Conservation (phyloP, 1,140 invertebrate genomes). For the Bombus picipes region DNA sequence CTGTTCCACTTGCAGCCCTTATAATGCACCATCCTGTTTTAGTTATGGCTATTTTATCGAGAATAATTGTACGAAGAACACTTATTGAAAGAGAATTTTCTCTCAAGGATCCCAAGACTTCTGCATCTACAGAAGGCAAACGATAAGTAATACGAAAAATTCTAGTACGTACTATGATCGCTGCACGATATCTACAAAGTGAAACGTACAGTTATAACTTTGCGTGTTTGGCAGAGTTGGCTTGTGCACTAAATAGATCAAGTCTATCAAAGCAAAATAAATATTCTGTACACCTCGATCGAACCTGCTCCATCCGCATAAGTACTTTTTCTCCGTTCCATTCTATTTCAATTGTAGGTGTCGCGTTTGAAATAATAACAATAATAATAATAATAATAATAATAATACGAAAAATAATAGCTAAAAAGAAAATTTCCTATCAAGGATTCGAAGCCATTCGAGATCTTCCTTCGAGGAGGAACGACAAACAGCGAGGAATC, state of each 20-base stretch:
- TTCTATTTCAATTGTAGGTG: not conserved
- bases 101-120: not conserved
- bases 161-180: no score
- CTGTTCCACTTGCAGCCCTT: no score
- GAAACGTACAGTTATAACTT: not conserved
- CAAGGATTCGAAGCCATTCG: not conserved
- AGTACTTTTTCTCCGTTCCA: no score
- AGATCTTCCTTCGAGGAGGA: not conserved
- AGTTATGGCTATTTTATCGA: no score
- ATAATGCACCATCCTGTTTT: no score
- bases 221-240: no score
- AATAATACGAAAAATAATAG: not conserved
- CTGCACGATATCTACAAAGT: no score
- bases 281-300: no score
- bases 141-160: no score
- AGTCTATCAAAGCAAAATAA: not conserved
- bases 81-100: not conserved
- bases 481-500: not conserved
- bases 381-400: no score
- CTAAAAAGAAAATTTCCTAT: not conserved
- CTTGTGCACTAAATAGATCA: no score
- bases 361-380: not conserved
- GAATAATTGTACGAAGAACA: not conserved
- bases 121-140: not conserved
- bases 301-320: no score